Percentiles rank a stretch among this genome's conserved stretches.
Evolutionary conservation across 2,888 invertebrate species (phyloP).

Genomic region (Campoplex nolae): DNA sequence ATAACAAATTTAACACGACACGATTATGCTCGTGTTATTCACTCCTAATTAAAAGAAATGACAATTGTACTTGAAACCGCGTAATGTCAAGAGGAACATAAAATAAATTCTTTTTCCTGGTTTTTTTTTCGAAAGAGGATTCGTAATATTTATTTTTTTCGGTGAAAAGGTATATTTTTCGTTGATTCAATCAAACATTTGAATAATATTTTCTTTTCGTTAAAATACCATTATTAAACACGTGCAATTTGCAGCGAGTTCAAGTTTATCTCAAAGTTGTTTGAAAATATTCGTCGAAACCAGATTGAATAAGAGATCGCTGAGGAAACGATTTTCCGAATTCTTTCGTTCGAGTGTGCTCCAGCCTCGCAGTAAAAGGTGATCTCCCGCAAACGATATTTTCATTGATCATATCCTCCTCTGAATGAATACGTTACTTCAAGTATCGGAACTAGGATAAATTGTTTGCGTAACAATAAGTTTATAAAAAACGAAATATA

Average conservation of each 20-base stretch:
- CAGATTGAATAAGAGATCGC: not conserved
- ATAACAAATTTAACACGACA: not conserved
- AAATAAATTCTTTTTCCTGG: not conserved
- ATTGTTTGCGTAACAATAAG: conserved; percentile 29
- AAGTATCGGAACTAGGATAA: conserved; percentile 22
- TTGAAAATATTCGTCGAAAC: not conserved
- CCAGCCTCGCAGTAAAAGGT: not conserved
- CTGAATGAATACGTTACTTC: not conserved
- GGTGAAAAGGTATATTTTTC: too few relatives aligned
- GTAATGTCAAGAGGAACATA: not conserved
- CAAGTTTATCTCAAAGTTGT: not conserved
- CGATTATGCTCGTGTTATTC: not conserved
- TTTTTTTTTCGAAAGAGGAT: not conserved
- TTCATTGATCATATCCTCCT: conserved; percentile 22
- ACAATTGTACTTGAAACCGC: not conserved
- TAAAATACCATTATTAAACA: too few relatives aligned
- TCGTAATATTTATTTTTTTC: not conserved
- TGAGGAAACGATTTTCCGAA: conserved; percentile 9
- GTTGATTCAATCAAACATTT: too few relatives aligned
- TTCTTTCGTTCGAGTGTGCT: conserved; percentile 1
- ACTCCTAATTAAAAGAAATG: not conserved
- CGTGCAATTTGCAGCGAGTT: not conserved
- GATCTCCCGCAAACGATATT: conserved; percentile 22
- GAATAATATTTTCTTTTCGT: too few relatives aligned
- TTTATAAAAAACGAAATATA: not conserved